Evolutionary conservation across 2,113 vertebrate species (phyloP), one percentile per base, ranked within the genome.

Genomic region (Piaya cayana): DNA sequence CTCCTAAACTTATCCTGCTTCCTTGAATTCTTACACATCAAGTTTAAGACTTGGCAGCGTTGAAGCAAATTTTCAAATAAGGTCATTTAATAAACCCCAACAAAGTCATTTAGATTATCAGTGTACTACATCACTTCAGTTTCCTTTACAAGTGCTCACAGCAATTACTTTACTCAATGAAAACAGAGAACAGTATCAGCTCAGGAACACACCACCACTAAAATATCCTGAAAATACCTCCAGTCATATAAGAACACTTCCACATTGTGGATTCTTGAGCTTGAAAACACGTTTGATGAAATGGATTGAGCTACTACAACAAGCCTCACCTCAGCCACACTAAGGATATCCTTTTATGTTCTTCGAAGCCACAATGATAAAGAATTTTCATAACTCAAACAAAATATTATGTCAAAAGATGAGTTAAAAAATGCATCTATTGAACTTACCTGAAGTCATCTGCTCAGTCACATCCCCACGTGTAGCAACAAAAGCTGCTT

Each of bases 401-500:
- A 2, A 77, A 84, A 58, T 3, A 36, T 2, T 8, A 15, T 26
- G 67, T 81, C 45, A 39, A 58, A 80, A 88, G 9, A 16, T 8
- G 2, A 69, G 12, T 32, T 69, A 36, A 65, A 86, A 45, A 2
- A 25, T 1, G 1, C 4, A 4, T 67, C 42, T 20, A 8, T 12
- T 14, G 78, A 65, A 53, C 42, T 45, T 37, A 92, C 60, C 42
- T 59, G 10, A 39, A 59, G 25, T 4, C 47, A 70, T 69, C 30
- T 59, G 42, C 60, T 78, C 72, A 74, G 50, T 34, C 80, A 58
- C 7, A 5, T 25, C n/a, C 30, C 12, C 39, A 21, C 21, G 2
- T 0, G 0, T 1, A 62, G 39, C 37, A 43, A 17, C 34, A 18
- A 80, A 53, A 0, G 1, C 11, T 21, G 11, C 17, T 32, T 62